These are phyloP conservation scores for Nemoura dubitans DNA, from an alignment of 2,888 invertebrate genomes.

Conservation along the genomic window DNA sequence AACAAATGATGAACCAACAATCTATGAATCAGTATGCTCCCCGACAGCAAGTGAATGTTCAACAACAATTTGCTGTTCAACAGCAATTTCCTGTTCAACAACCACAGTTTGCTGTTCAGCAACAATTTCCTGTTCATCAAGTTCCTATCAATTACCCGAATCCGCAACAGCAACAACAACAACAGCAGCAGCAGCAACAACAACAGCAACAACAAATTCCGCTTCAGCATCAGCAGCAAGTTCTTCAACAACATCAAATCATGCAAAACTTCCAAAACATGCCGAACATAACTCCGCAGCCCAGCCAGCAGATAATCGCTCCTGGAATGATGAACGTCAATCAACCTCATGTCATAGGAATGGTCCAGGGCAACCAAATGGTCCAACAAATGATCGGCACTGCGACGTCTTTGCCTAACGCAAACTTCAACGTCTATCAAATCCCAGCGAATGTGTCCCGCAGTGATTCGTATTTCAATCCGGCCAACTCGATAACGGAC, in stretches of 20 bases:
- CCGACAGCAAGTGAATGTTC: conserved; percentile 42
- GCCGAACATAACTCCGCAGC: conserved; percentile 38
- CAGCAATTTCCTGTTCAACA: conserved; percentile 36
- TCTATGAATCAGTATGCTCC: conserved; percentile 24
- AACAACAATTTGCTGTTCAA: conserved; percentile 47
- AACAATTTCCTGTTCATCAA: conserved; percentile 41
- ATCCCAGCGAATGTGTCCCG: neutral
- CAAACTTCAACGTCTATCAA: conserved; percentile 29
- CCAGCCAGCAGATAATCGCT: conserved; percentile 40
- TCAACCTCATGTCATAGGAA: neutral
- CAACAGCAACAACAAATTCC: conserved; percentile 49
- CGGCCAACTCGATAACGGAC: neutral
- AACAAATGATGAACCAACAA: conserved; percentile 23
- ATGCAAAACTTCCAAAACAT: conserved; percentile 49
- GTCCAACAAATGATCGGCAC: neutral
- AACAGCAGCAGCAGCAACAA: conserved; percentile 46
- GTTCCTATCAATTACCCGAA: conserved; percentile 43
- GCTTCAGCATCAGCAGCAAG: conserved; percentile 49
- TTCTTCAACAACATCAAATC: conserved; percentile 42
- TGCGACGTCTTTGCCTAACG: neutral
- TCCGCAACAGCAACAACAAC: conserved; percentile 48
- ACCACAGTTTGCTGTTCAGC: conserved; percentile 24
- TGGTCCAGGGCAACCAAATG: conserved; percentile 28
- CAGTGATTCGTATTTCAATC: conserved; percentile 16
- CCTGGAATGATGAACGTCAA: conserved; percentile 21